phyloP scores from a whole-genome alignment of 1,140 invertebrate genomes.

The Monomorium pharaonis region DNA sequence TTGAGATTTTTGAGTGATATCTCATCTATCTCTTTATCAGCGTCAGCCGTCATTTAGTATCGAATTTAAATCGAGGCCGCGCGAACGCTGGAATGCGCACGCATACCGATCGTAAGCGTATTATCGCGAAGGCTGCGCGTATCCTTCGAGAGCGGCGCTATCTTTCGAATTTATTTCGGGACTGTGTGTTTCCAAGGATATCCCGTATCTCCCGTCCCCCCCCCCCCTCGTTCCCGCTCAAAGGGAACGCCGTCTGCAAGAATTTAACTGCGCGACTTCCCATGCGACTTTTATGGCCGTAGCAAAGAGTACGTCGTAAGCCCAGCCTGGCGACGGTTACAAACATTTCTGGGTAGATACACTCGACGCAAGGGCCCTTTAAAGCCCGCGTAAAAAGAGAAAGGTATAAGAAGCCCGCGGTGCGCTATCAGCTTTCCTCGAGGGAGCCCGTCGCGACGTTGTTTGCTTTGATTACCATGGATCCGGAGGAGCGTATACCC shows the following conservation, averaged over 20 bases:
- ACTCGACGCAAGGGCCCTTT: background rate
- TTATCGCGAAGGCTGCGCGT: slow-evolving; percentile 27
- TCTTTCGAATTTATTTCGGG: slow-evolving; percentile 52
- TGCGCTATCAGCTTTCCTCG: slow-evolving; percentile 34
- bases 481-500: slow-evolving; percentile 49
- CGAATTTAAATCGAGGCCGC: slow-evolving; percentile 37
- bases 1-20: background rate
- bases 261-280: slow-evolving; percentile 27
- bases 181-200: slow-evolving; percentile 37
- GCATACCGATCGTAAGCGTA: slow-evolving; percentile 10
- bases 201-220: background rate
- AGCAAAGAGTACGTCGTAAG: slow-evolving; percentile 21
- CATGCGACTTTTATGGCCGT: slow-evolving; percentile 38
- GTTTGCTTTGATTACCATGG: slow-evolving; percentile 69
- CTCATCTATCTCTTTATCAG: slow-evolving; percentile 6
- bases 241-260: background rate
- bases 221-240: background rate
- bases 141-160: slow-evolving; percentile 10
- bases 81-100: slow-evolving; percentile 14
- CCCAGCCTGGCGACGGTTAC: slow-evolving; percentile 1
- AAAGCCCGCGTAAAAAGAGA: slow-evolving; percentile 19
- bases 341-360: slow-evolving; percentile 18
- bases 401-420: slow-evolving; percentile 6
- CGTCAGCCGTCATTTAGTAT: background rate
- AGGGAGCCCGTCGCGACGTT: slow-evolving; percentile 44